Evolutionary conservation across 2,113 vertebrate species (phyloP).

Genomic region (Fregetta grallaria): DNA sequence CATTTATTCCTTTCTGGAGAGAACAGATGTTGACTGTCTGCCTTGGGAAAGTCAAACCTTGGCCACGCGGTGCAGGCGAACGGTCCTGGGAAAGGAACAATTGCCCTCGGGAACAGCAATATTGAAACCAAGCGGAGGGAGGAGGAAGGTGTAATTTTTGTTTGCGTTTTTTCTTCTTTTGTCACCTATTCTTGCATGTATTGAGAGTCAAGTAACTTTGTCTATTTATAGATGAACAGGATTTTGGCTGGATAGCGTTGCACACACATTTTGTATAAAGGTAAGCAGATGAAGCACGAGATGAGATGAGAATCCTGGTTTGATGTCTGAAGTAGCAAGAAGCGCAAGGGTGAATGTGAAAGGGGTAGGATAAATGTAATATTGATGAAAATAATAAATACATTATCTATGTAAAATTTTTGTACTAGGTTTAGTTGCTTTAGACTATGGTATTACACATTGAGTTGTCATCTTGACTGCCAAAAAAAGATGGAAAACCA

Average conservation of each 20-base stretch:
- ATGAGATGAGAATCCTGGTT: neutral
- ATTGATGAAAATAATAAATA: neutral
- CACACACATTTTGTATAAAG: no score
- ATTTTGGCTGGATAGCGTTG: neutral
- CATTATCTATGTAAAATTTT: no score
- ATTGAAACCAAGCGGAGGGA: no score
- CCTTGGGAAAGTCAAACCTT: neutral
- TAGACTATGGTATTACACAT: no score
- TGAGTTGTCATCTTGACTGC: neutral
- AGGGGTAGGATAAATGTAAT: neutral
- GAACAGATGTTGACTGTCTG: neutral
- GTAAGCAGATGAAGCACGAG: neutral
- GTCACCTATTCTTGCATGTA: neutral
- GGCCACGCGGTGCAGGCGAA: accelerated
- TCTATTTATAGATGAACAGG: neutral
- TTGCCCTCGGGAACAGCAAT: no score
- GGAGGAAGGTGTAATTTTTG: no score
- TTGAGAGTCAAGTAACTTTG: neutral
- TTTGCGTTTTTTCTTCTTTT: neutral
- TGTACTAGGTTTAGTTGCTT: neutral
- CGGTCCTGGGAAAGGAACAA: neutral
- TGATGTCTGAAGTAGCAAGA: neutral
- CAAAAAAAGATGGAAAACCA: neutral
- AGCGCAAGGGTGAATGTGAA: neutral
- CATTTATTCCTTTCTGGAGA: neutral